Percentiles rank a stretch among this genome's conserved stretches.
Evolutionary conservation across 2,888 invertebrate genomes (phyloP).

Genomic region (Eumerus sabulonum): DNA sequence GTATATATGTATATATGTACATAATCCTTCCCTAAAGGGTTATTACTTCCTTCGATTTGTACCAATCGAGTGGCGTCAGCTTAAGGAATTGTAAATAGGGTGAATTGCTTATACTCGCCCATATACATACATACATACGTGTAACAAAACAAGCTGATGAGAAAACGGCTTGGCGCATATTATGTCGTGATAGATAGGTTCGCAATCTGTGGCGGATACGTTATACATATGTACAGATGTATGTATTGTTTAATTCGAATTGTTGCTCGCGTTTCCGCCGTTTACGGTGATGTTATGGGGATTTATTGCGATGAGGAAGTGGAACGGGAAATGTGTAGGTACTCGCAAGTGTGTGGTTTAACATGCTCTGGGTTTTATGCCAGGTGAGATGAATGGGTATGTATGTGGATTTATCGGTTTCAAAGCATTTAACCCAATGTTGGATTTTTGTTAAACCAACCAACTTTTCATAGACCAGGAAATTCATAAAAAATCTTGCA

Average conservation of each 20-base stretch:
- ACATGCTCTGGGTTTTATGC: neutral
- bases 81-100: slow-evolving; percentile 56
- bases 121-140: neutral
- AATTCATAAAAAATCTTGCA: no score
- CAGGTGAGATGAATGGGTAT: neutral
- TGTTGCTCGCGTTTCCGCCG: neutral
- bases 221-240: no score
- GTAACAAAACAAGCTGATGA: slow-evolving; percentile 24
- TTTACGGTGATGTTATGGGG: slow-evolving; percentile 6
- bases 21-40: slow-evolving; percentile 45
- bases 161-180: slow-evolving; percentile 4
- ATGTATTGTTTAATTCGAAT: slow-evolving; percentile 5
- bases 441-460: no score
- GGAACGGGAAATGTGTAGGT: slow-evolving; percentile 24
- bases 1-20: no score
- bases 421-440: no score
- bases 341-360: no score
- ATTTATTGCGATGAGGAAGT: slow-evolving; percentile 29
- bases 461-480: no score
- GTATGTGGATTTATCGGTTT: no score
- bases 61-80: slow-evolving; percentile 34
- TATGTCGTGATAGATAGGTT: slow-evolving; percentile 35
- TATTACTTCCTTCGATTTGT: slow-evolving; percentile 59
- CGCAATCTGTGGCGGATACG: slow-evolving; percentile 24
- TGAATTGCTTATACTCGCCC: slow-evolving; percentile 22